Base-by-base conservation (phyloP, 2,888 invertebrate genomes). In the Nysson spinosus region DNA sequence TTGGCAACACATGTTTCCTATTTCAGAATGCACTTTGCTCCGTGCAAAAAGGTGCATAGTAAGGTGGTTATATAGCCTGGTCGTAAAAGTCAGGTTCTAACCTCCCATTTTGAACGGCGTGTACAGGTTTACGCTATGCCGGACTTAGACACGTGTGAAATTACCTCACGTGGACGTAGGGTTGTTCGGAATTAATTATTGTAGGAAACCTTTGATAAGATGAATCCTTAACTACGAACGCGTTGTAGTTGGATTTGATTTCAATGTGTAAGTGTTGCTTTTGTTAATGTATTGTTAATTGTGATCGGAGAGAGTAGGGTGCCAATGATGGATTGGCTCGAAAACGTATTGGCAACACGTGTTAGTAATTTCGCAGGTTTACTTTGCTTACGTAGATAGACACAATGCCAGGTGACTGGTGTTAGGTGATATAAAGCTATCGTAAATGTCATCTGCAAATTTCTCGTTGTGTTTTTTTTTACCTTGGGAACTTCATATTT, bases 1-100 rank as follows among this genome's bases (percentile, higher is more conserved):
- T 69, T 60, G 56, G 26, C 52, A 54, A 56, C 72, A 72, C 72
- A 70, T 71, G 71, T 71, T 70, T 69, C 65, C 54, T 4, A 67
- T 67, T 67, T 50, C 47, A 14, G 24, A 7, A n/a, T 60, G 49
- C 63, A 69, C 69, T 67, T 58, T 62, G 52, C 65, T 26, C 12
- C 19, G 11, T 14, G 54, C 63, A 68, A 62, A 51, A 71, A 69
- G 69, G 69, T 63, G 26, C 51, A 32, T 17, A 6, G 55, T 26
- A 56, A 69, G 69, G 68, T 69, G 69, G 51, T 40, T 49, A 55
- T 72, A 68, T 34, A 22, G 61, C 54, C 67, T n/a, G 9, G 72
- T 72, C 72, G 44, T 72, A 72, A 72, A 72, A 16, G 37, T 30
- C 69, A 67, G 71, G 64, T 56, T 67, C 17, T 4, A 60, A 60